Base-by-base conservation (phyloP, 2,113 vertebrate species). In the Oxyruncus cristatus region DNA sequence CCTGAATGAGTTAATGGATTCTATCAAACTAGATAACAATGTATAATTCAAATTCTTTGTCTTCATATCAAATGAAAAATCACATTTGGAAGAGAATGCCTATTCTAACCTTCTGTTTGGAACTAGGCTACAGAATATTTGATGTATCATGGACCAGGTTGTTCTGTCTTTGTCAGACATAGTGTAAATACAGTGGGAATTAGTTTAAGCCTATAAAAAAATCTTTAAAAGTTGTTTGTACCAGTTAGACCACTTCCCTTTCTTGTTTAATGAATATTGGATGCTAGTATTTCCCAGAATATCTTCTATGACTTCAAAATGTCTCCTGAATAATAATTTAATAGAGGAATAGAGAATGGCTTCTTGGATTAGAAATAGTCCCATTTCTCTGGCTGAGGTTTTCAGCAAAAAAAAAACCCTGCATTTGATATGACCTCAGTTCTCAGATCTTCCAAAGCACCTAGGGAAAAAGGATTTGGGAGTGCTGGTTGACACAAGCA, bases 391-490 rank as follows among this genome's bases (percentile, higher is more conserved):
- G 8, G 30, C 7, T 42, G 49, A 89, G 12, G 4, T 28, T 88
- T 87, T 47, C 41, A 70, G 10, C 5, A 63, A 52, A 65, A 44
- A 65, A 44, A 47, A 42, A 3, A 0, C 10, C 19, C 39, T 13
- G 8, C 6, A 18, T 58, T 76, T 63, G 18, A 12, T 68, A 4
- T 0, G 56, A 32, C 32, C 19, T 75, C 13, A 33, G 13, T 21
- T 75, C 21, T 94, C 13, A 33, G 13, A 23, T 75, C 21, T 94
- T 59, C 8, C 8, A 13, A 50, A 47, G 19, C 65, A 35, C 44
- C 19, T 8, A 4, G 13, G 0, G 1, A 15, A 19, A 30, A 58
- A 46, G 11, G 42, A 30, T 11, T 30, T 52, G 1, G 4, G 11
- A 3, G 0, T 46, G 8, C 6, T 47, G 22, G 4, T 37, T 4